A percentile compares a stretch with the other conserved stretches of the same genome.
These are phyloP conservation scores for Zoanthus sociatus DNA, from an alignment of 92 coral and sea anemone species.

Conservation along the genomic window DNA sequence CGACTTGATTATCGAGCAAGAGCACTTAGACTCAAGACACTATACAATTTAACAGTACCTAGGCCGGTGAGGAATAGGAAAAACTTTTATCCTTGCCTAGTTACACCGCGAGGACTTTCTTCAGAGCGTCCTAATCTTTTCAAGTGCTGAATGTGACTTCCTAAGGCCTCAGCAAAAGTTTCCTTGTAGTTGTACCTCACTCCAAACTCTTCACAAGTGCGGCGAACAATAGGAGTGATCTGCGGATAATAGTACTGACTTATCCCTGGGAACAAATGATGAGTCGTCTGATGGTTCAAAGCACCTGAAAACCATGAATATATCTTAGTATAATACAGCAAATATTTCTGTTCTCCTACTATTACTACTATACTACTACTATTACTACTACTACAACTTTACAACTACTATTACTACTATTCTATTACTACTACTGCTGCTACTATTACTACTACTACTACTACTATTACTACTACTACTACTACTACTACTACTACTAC, in stretches of 20 bases:
- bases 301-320: slow-evolving; percentile 62
- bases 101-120: slow-evolving; percentile 32
- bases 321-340: neutral
- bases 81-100: slow-evolving; percentile 22
- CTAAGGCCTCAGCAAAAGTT: slow-evolving; percentile 76
- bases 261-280: slow-evolving; percentile 86
- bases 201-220: slow-evolving; percentile 85
- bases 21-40: no score
- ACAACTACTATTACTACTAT: no score
- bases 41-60: neutral
- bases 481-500: no score
- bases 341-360: no score
- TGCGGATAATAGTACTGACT: slow-evolving; percentile 83
- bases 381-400: no score
- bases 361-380: no score
- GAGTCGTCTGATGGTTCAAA: slow-evolving; percentile 85
- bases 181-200: slow-evolving; percentile 81
- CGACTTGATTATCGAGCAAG: no score
- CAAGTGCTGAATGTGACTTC: slow-evolving; percentile 77
- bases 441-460: no score
- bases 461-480: no score
- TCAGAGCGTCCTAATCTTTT: slow-evolving; percentile 78
- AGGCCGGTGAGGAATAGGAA: no score
- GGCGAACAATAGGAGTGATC: slow-evolving; percentile 82
- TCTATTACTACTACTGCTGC: no score